phyloP scores from a whole-genome alignment of 2,888 invertebrate genomes.

The Habroteleia sp. region DNA sequence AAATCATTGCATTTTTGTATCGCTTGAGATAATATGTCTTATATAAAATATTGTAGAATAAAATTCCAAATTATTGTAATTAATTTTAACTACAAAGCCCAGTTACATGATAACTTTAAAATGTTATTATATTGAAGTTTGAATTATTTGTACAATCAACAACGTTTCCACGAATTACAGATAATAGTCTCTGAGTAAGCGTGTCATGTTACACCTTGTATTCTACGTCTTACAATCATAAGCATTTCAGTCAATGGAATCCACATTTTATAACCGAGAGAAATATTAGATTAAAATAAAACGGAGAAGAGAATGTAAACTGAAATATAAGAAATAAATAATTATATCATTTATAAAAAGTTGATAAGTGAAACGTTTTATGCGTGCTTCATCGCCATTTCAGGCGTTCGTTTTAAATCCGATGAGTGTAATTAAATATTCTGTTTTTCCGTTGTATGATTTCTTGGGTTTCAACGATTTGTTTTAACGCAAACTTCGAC shows the following conservation, averaged over 20 bases:
- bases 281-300: constrained; percentile 11
- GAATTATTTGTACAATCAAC: neutral
- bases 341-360: constrained; percentile 42
- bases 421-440: constrained; percentile 40
- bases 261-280: constrained; percentile 6
- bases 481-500: constrained; percentile 5
- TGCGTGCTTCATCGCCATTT: constrained; percentile 42
- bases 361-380: constrained; percentile 57
- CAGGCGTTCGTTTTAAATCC: constrained; percentile 29
- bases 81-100: neutral
- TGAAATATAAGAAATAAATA: constrained; percentile 27
- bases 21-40: constrained; percentile 8
- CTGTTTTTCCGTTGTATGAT: constrained; percentile 26
- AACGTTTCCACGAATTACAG: too few species aligned
- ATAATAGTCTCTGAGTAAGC: constrained; percentile 1
- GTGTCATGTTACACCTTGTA: constrained; percentile 42
- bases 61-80: constrained; percentile 5
- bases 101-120: neutral
- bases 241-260: constrained; percentile 10
- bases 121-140: too few species aligned
- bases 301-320: constrained; percentile 8
- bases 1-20: constrained; percentile 20
- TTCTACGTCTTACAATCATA: constrained; percentile 31
- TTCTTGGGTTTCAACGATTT: constrained; percentile 17
- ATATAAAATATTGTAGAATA: constrained; percentile 5